These are phyloP conservation scores for Brachypteracias leptosomus DNA, from an alignment of 2,113 vertebrate species.

Conservation along the genomic window DNA sequence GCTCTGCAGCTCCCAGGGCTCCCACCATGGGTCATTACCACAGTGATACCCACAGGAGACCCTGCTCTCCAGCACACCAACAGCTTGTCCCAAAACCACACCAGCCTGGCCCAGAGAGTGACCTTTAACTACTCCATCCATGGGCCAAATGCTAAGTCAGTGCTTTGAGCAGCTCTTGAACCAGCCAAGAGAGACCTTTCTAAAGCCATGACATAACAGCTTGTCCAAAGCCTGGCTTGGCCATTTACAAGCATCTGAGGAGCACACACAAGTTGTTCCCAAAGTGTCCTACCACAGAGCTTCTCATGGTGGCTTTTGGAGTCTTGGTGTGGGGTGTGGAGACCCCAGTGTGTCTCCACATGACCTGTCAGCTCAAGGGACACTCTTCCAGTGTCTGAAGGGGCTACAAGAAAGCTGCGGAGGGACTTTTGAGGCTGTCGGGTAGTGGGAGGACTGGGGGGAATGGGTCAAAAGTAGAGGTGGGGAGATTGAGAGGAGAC, in stretches of 20 bases:
- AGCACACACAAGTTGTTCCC: neutral
- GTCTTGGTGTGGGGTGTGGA: neutral
- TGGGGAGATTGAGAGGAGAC: too few species aligned
- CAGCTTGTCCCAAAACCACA: neutral
- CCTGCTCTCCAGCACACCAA: neutral
- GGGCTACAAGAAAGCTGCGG: too few species aligned
- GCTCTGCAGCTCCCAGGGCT: neutral
- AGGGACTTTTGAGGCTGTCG: too few species aligned
- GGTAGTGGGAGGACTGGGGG: too few species aligned
- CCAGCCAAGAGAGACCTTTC: neutral
- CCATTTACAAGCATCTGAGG: neutral
- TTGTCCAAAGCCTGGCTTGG: neutral
- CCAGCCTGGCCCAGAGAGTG: neutral
- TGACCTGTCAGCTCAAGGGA: neutral
- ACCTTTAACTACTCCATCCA: neutral
- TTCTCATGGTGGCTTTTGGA: fast-evolving
- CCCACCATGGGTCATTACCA: fast-evolving
- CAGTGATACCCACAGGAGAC: fast-evolving
- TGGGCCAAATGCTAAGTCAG: neutral
- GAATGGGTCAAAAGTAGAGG: too few species aligned
- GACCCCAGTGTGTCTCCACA: neutral
- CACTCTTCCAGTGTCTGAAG: too few species aligned
- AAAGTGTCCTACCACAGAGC: neutral
- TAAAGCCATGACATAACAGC: neutral
- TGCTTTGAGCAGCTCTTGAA: neutral